Conservation (phyloP, 2,888 invertebrate species). For the Julus scanicus region DNA sequence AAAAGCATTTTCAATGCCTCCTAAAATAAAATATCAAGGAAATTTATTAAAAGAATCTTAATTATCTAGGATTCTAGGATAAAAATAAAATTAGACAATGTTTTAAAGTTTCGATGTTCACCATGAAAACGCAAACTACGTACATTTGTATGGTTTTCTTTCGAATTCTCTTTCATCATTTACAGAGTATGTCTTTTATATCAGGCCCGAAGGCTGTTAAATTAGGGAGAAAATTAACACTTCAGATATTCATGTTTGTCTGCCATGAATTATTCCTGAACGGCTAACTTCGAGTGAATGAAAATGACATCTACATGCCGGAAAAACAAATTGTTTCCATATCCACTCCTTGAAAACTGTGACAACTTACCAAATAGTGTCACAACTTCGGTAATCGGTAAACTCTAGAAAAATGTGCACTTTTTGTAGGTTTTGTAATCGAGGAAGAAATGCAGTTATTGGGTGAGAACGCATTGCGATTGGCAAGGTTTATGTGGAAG, state of each 20-base stretch:
- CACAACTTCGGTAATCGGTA: too few species aligned
- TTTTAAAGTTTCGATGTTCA: not conserved
- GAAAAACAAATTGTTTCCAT: too few species aligned
- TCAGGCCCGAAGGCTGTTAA: too few species aligned
- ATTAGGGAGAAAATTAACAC: too few species aligned
- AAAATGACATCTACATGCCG: too few species aligned
- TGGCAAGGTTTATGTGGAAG: conserved; percentile 30
- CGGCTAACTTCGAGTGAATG: too few species aligned
- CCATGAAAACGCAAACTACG: not conserved
- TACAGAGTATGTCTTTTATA: too few species aligned
- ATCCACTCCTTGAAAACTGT: too few species aligned
- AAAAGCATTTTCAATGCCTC: not conserved
- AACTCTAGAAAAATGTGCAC: conserved; percentile 9
- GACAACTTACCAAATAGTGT: too few species aligned
- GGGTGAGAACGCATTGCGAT: not conserved
- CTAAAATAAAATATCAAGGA: not conserved
- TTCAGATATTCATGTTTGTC: too few species aligned
- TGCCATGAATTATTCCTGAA: too few species aligned
- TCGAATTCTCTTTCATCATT: not conserved
- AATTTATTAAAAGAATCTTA: not conserved
- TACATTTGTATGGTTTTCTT: not conserved
- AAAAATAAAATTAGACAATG: not conserved
- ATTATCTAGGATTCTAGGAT: not conserved
- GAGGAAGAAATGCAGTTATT: not conserved
- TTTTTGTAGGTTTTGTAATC: not conserved